Evolutionary conservation across 2,888 invertebrate genomes (phyloP), one percentile per base, ranked within the genome.

Genomic region (Eristalinus sepulchralis): DNA sequence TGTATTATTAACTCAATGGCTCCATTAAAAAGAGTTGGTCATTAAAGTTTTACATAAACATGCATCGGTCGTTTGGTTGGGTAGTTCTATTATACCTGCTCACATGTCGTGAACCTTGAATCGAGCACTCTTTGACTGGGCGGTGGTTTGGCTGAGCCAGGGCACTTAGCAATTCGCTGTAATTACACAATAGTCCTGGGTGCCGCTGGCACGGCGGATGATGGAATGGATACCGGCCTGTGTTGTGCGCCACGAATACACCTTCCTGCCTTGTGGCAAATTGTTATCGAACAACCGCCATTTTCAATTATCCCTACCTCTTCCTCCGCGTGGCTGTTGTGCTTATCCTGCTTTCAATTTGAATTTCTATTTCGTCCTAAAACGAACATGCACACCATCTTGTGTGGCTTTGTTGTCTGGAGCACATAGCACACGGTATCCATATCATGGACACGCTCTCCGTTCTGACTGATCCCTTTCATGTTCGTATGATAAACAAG

Each of bases 241-340:
- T 71, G 59, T 24, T 59, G 83, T 76, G 64, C 73, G 85, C 63
- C 27, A 63, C 62, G 73, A 66, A 60, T 82, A 75, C 59, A 76
- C 77, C 72, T 78, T 78, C 76, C 79, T 83, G 80, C 57, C 68
- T 55, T 70, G 27, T 77, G 77, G 71, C 71, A 83, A 80, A 85
- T 80, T 83, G 81, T 86, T 88, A 83, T 81, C 76, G 85, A 86
- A 83, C 87, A 83, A 88, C 70, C 86, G 88, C 88, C 88, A 89
- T 89, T 89, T 89, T 89, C 89, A 89, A 89, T 89, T 89, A 89
- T 83, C 81, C 83, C 68, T 84, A 85, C 81, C 84, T 73, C 75
- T 78, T 57, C 57, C 17, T 57, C 80, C 62, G 62, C 33, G 22
- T 47, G 59, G 27, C 33, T 53, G 17, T 24, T 75, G 62, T 53